Evolutionary conservation across 2,113 vertebrate species (phyloP), one percentile per base, ranked within the genome.

Genomic region (Enhydra lutris): DNA sequence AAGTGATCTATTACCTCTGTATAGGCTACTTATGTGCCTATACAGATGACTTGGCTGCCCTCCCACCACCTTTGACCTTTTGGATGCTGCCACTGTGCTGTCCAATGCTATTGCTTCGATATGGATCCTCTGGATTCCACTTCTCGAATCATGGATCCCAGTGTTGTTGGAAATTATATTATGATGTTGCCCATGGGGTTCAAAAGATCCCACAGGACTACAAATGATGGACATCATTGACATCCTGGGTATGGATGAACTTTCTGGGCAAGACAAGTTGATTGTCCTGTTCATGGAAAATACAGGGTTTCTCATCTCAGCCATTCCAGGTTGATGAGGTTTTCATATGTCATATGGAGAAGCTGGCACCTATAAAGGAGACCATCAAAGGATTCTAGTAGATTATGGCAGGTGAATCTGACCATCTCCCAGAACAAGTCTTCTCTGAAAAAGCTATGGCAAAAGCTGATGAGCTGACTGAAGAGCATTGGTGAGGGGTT

Each of bases 191-290:
- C 84, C 99, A 99, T 71, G 99, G 99, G 0, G 99, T 99, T 79
- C 99, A 99, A 98, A 99, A 99, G 94, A 99, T 99, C 96, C 99
- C 99, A 6, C 99, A 99, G 99, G 99, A 99, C 95, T 99, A 99
- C 98, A 99, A 99, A 96, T 99, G 99, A 39, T 99, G 99, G 99
- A 99, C 97, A 99, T 99, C 98, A 99, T 99, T 45, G 99, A 99
- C 94, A 99, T 99, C 97, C 98, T 99, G 99, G 99, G 99, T 97
- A 99, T 99, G 99, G 99, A 99, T 65, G 99, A 99, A 99, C 96
- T 99, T 95, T 99, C 99, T 3, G 99, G 99, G 97, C 99, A 99
- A 98, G 99, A 99, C 98, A 99, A 99, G 91, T 98, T 99, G 98
- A 99, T 99, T 0, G 95, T 98, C 99, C 1, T 99, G 99, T 1